Evolutionary conservation across 1,140 invertebrate genomes (phyloP).

Genomic region (Pseudoatta argentina): DNA sequence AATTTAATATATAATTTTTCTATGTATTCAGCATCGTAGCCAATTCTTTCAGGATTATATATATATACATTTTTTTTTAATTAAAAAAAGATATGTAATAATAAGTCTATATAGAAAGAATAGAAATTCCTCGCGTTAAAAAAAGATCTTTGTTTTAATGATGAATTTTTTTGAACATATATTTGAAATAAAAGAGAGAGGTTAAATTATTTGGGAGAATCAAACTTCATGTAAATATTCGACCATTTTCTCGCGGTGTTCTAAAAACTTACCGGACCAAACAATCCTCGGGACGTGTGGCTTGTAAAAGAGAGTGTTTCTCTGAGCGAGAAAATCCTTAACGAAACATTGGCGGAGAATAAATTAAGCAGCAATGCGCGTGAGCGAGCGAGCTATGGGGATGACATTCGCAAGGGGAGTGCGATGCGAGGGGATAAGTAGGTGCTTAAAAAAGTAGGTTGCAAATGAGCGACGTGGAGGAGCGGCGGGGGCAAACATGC

Average conservation of each 20-base stretch:
- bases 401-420: constrained; percentile 26
- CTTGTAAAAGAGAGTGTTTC: background rate
- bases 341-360: constrained; percentile 74
- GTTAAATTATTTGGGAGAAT: background rate
- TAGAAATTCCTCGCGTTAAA: background rate
- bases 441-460: constrained; percentile 69
- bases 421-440: constrained; percentile 35
- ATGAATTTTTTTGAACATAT: background rate
- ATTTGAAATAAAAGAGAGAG: background rate
- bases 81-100: background rate
- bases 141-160: background rate
- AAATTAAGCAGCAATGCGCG: constrained; percentile 69
- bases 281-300: background rate
- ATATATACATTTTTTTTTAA: no score
- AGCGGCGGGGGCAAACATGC: constrained; percentile 60
- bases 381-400: constrained; percentile 49
- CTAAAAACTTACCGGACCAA: constrained; percentile 6
- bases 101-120: background rate
- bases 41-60: no score
- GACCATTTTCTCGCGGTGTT: background rate
- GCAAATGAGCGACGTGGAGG: constrained; percentile 71
- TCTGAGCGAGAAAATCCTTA: constrained; percentile 68
- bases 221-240: constrained; percentile 33
- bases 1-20: no score
- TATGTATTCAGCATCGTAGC: no score